Conservation (phyloP, 2,888 invertebrate genomes). For the Oscheius sp. region DNA sequence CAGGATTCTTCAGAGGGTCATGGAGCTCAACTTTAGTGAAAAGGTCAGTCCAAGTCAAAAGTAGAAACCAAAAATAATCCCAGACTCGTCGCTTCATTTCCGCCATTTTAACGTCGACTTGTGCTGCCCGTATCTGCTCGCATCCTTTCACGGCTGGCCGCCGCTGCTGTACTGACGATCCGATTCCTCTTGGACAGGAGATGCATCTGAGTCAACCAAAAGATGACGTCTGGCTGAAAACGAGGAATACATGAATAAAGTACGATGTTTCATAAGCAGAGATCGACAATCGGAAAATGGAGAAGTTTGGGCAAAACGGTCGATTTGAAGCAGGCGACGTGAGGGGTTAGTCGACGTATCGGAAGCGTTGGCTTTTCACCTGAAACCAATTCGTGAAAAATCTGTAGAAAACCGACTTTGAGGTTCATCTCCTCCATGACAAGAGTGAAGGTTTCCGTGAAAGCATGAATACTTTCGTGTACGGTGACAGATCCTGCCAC, state of each 20-base stretch:
- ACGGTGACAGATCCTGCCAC: conserved; percentile 46
- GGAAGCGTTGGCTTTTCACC: conserved; percentile 61
- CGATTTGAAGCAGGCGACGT: neutral
- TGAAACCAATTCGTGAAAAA: conserved; percentile 38
- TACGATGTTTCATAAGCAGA: neutral
- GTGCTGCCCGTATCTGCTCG: conserved; percentile 5
- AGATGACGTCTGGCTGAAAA: neutral
- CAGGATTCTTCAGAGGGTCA: neutral
- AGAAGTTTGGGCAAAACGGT: neutral
- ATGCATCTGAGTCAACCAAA: conserved; percentile 12
- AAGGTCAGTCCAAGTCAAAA: conserved; percentile 2
- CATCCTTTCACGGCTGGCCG: neutral
- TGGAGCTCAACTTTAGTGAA: conserved; percentile 4
- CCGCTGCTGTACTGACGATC: neutral
- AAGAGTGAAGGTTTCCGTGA: conserved; percentile 52
- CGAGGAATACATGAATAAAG: neutral
- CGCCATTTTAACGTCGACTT: neutral
- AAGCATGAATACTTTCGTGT: conserved; percentile 39
- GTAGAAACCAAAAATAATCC: neutral
- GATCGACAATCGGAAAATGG: neutral
- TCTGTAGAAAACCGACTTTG: conserved; percentile 41
- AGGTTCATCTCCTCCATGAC: conserved; percentile 51
- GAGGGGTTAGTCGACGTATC: conserved; percentile 56
- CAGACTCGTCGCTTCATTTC: conserved; percentile 19
- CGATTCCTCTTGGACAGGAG: neutral